Conservation (phyloP, 2,888 invertebrate genomes). For the Acronicta aceris region DNA sequence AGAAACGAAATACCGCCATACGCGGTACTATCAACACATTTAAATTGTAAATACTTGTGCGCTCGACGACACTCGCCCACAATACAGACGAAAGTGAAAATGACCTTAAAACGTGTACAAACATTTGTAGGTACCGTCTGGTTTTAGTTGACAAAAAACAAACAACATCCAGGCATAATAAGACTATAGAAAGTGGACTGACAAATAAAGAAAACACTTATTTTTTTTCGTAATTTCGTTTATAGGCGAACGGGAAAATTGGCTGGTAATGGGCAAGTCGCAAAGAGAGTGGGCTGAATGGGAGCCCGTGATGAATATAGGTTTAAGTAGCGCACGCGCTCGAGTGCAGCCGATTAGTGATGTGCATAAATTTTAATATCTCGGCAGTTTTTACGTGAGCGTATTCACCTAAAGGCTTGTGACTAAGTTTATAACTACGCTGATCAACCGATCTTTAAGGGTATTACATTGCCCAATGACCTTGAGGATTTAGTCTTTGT, state of each 20-base stretch:
- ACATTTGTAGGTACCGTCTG: constrained; percentile 63
- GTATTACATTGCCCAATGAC: too few relatives aligned
- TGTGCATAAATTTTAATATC: constrained; percentile 33
- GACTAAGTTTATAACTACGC: too few relatives aligned
- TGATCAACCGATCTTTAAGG: too few relatives aligned
- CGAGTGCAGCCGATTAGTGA: constrained; percentile 2
- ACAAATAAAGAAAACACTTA: constrained; percentile 27
- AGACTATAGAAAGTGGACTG: constrained; percentile 62
- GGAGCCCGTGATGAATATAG: constrained; percentile 40
- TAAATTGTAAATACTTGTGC: constrained; percentile 62
- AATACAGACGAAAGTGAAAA: constrained; percentile 82
- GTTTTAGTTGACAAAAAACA: constrained; percentile 80
- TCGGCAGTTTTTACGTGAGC: constrained; percentile 18
- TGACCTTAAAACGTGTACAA: constrained; percentile 82
- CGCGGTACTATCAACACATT: constrained; percentile 51
- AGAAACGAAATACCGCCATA: constrained; percentile 22
- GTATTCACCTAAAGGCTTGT: constrained; percentile 11
- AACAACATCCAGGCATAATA: constrained; percentile 75
- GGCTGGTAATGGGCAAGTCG: constrained; percentile 65
- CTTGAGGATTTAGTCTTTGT: too few relatives aligned
- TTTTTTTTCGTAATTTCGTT: constrained; percentile 68
- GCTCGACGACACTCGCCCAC: constrained; percentile 64
- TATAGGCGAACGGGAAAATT: constrained; percentile 66
- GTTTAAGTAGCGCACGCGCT: constrained; percentile 24
- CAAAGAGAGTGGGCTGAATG: constrained; percentile 62